Base-by-base conservation (phyloP, 2,797 vertebrate genomes). In the Loriculus beryllinus region DNA sequence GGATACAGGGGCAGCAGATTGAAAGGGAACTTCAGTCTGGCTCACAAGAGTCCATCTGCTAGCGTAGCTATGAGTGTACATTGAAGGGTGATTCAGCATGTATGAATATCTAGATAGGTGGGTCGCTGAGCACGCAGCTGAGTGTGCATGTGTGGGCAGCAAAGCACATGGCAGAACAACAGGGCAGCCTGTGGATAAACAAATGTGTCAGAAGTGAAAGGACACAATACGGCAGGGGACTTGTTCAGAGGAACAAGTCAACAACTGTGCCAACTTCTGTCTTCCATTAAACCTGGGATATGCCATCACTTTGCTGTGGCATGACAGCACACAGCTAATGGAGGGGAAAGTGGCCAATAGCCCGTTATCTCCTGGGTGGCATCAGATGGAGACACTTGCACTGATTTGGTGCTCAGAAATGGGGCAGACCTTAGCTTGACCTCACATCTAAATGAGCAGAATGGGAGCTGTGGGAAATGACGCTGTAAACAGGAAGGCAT, bases 131-230 rank as follows among this genome's bases (percentile, higher is more conserved):
- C 72, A 88, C 0, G 1, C 85, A 91, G 95, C 91, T 90, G 91
- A 97, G 77, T 26, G 28, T 89, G 70, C 82, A 43, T 79, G 87
- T 47, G 95, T 96, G 80, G 95, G 93, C 80, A 96, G 92, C 26
- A 23, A 63, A 94, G 72, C 74, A 92, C 89, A 92, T 86, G 88
- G 91, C 77, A 92, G 56, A 92, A 96, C 35, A 86, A 59, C 75
- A 43, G 77, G 49, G 64, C 72, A 94, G 77, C 42, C 80, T 8
- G 0, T 47, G 89, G 74, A 88, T 92, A 93, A 95, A 92, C 82
- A 86, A 86, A 48, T 28, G 43, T 94, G 76, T 91, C 89, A 92
- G 89, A 91, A 95, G 80, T 68, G 82, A 93, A 90, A 93, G 91
- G 89, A 94, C 87, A 47, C 25, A 26, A 68, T 40, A 86, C 35